Conservation (phyloP, 2,888 invertebrate genomes). For the Trichopria drosophilae region DNA sequence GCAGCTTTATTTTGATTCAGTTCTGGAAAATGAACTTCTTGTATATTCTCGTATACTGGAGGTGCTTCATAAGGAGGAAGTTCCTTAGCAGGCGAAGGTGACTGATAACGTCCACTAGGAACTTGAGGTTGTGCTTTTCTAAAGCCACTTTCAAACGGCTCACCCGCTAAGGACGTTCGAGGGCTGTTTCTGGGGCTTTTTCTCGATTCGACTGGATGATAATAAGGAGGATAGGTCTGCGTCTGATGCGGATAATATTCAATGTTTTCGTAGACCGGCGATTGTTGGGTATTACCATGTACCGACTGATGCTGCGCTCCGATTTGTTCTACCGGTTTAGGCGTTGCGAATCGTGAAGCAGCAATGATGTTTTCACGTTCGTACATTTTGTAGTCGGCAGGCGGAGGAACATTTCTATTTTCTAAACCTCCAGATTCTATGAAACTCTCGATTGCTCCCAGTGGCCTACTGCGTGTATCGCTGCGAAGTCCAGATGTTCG, state of each 20-base stretch:
- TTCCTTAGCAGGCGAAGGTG: slow-evolving; percentile 63
- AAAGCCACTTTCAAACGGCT: slow-evolving; percentile 61
- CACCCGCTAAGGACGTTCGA: slow-evolving; percentile 51
- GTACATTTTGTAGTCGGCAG: slow-evolving; percentile 63
- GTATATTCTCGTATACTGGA: slow-evolving; percentile 67
- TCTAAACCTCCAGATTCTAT: slow-evolving; percentile 53
- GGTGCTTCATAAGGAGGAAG: slow-evolving; percentile 62
- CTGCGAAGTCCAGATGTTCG: slow-evolving; percentile 34
- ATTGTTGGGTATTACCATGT: slow-evolving; percentile 50
- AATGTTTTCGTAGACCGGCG: slow-evolving; percentile 79
- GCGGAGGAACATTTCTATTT: slow-evolving; percentile 42
- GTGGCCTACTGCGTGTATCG: slow-evolving; percentile 58
- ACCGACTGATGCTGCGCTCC: slow-evolving; percentile 52
- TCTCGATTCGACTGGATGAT: slow-evolving; percentile 62
- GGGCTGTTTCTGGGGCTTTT: slow-evolving; percentile 58
- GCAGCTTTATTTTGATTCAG: slow-evolving; percentile 54
- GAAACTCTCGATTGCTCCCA: slow-evolving; percentile 71
- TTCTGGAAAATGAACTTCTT: slow-evolving; percentile 59
- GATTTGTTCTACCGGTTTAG: slow-evolving; percentile 72
- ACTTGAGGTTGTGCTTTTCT: slow-evolving; percentile 84
- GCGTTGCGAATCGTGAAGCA: slow-evolving; percentile 76
- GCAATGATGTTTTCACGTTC: slow-evolving; percentile 77
- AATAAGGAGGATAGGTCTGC: slow-evolving; percentile 64
- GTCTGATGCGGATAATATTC: slow-evolving; percentile 73
- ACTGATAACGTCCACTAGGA: slow-evolving; percentile 66